Evolutionary conservation across 2,888 invertebrate genomes (phyloP), one percentile per base, ranked within the genome.

Genomic region (Formica aserva): DNA sequence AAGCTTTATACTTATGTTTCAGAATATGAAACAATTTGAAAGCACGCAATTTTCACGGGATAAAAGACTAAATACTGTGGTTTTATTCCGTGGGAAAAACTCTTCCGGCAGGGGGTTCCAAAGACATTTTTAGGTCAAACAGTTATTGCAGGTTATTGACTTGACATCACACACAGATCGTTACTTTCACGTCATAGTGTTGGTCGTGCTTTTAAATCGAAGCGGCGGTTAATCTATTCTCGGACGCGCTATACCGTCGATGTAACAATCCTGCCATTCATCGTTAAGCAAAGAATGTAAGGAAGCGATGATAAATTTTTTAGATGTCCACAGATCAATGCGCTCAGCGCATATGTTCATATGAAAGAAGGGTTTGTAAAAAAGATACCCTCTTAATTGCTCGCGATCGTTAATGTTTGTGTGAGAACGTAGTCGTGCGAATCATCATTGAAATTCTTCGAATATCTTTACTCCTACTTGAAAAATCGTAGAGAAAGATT

Each of bases 101-200:
- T 77, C 75, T 80, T 60, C 52, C 52, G 41, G 35, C n/a, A 63
- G 63, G 11, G 84, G 77, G 83, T 80, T 83, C 72, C 82, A 72
- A 85, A 82, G 87, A 62, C 85, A 89, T 82, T 86, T 90, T 90
- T 86, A 88, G 89, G 89, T 90, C 89, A 90, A 86, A 85, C 87
- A 90, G 87, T 86, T 89, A 90, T 88, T 80, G 84, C 83, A 84
- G 89, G 89, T 90, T 90, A 85, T 90, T 90, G 90, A 90, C 89
- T 87, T 86, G 76, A 77, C 90, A 83, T 87, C 66, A 52, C n/a
- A 48, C 6, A 52, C 48, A 84, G 88, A 90, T 90, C 90, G 90
- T 90, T 90, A 90, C 88, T 87, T 90, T 90, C 86, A 85, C 86
- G 87, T 86, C 84, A 84, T 83, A 88, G 85, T 84, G 85, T 87